These are phyloP conservation scores for Leptinotarsa tumamoca DNA, from an alignment of 2,888 invertebrate species.

Conservation along the genomic window DNA sequence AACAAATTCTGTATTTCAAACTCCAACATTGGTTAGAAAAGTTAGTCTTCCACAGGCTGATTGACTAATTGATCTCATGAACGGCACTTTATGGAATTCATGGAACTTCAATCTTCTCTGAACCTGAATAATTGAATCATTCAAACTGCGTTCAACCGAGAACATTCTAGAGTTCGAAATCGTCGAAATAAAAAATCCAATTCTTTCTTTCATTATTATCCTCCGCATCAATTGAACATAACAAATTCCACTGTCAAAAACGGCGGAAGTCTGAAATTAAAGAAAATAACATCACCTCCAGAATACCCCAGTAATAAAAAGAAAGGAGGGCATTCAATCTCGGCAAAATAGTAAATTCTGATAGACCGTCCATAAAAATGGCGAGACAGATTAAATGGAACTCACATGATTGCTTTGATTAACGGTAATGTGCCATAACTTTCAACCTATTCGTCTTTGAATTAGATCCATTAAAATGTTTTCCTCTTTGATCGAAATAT, in stretches of 20 bases:
- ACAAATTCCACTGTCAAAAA: slow-evolving; percentile 1
- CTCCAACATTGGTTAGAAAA: no score
- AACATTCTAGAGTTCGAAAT: not conserved
- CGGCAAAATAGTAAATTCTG: not conserved
- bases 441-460: not conserved
- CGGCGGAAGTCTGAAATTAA: not conserved
- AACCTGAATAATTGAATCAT: not conserved
- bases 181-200: not conserved
- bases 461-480: not conserved
- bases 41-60: no score
- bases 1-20: no score
- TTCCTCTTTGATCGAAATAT: not conserved
- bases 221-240: not conserved
- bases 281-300: slow-evolving; percentile 3
- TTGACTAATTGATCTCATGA: no score
- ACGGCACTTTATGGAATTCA: no score
- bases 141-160: not conserved
- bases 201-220: not conserved
- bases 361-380: slow-evolving; percentile 6
- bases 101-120: no score
- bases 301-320: slow-evolving; percentile 4
- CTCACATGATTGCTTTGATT: not conserved
- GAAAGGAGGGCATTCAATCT: not conserved
- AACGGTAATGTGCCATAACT: not conserved
- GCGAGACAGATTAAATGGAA: not conserved